A percentile compares a stretch with the other conserved stretches of the same genome.
Evolutionary conservation across 2,113 vertebrate species (phyloP).

Genomic region (Paraplagusia blochii): DNA sequence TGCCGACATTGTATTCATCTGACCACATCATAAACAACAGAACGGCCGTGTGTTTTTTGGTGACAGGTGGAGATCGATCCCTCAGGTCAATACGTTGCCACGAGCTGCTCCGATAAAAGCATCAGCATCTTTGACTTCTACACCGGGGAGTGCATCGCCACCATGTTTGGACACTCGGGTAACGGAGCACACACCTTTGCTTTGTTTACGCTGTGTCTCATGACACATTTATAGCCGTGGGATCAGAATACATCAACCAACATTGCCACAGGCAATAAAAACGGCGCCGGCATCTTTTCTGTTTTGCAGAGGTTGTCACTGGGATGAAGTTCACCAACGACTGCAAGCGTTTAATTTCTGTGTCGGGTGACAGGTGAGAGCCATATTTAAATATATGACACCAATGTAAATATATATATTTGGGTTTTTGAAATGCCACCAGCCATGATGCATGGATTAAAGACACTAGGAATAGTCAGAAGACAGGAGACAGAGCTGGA

Average conservation of each 20-base stretch:
- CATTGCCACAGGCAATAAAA: background rate
- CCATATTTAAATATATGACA: background rate
- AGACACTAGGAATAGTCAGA: too few relatives aligned
- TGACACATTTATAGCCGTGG: slow-evolving; percentile 3
- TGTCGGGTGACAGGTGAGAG: slow-evolving; percentile 94
- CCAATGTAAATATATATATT: background rate
- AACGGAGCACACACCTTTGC: slow-evolving; percentile 16
- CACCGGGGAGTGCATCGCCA: slow-evolving; percentile 91
- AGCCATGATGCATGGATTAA: too few relatives aligned
- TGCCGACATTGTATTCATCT: background rate
- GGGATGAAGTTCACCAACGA: slow-evolving; percentile 96
- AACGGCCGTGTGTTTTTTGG: slow-evolving; percentile 12
- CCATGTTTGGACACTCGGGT: slow-evolving; percentile 97
- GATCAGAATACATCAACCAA: background rate
- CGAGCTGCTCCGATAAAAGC: slow-evolving; percentile 95
- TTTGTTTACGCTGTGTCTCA: background rate
- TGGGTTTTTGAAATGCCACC: too few relatives aligned
- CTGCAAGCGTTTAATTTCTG: slow-evolving; percentile 92
- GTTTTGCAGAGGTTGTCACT: slow-evolving; percentile 87
- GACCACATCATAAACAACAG: background rate
- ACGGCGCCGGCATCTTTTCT: background rate
- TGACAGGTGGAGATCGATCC: slow-evolving; percentile 92
- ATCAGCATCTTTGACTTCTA: slow-evolving; percentile 94
- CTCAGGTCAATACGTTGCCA: slow-evolving; percentile 92
- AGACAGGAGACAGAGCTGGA: too few relatives aligned